Evolutionary conservation across 1,140 invertebrate genomes (phyloP).

Genomic region (fruit fly (Drosophila melanogaster)): DNA sequence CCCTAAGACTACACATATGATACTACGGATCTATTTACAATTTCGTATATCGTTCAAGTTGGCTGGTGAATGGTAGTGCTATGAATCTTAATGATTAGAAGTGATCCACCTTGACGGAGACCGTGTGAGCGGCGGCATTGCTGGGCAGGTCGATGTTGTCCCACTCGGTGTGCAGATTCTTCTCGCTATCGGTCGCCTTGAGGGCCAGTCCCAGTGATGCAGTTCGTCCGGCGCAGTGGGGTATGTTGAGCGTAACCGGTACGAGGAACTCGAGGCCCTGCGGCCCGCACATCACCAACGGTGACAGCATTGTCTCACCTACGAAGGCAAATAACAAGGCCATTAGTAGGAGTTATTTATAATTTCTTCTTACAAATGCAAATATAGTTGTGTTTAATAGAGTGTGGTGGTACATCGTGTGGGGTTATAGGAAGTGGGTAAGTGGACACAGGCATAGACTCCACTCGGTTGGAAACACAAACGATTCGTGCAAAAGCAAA

Average conservation of each 20-base stretch:
- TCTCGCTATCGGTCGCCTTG: slow-evolving; percentile 93
- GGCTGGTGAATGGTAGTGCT: slow-evolving; percentile 31
- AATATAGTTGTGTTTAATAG: slow-evolving; percentile 16
- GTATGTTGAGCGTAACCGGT: slow-evolving; percentile 93
- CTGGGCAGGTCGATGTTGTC: slow-evolving; percentile 90
- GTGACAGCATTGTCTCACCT: slow-evolving; percentile 97
- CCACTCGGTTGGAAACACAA: neutral
- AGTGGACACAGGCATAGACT: slow-evolving; percentile 8
- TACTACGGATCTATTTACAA: slow-evolving; percentile 69
- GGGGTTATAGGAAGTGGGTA: slow-evolving; percentile 13
- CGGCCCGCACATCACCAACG: slow-evolving; percentile 97
- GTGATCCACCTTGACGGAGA: slow-evolving; percentile 95
- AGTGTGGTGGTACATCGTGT: slow-evolving; percentile 1
- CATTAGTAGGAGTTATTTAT: slow-evolving; percentile 22
- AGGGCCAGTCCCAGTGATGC: slow-evolving; percentile 89
- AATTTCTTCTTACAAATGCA: slow-evolving; percentile 4
- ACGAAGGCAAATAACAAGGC: slow-evolving; percentile 56
- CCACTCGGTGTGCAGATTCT: slow-evolving; percentile 89
- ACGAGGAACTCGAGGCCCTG: slow-evolving; percentile 94
- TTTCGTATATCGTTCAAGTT: slow-evolving; percentile 33
- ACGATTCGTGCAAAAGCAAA: too few relatives aligned
- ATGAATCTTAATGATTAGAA: slow-evolving; percentile 86
- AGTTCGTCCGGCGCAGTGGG: slow-evolving; percentile 90
- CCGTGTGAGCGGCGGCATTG: slow-evolving; percentile 92
- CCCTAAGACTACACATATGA: slow-evolving; percentile 27